Evolutionary conservation across 2,113 vertebrate species (phyloP).

Genomic region (Hippocampus zosterae): DNA sequence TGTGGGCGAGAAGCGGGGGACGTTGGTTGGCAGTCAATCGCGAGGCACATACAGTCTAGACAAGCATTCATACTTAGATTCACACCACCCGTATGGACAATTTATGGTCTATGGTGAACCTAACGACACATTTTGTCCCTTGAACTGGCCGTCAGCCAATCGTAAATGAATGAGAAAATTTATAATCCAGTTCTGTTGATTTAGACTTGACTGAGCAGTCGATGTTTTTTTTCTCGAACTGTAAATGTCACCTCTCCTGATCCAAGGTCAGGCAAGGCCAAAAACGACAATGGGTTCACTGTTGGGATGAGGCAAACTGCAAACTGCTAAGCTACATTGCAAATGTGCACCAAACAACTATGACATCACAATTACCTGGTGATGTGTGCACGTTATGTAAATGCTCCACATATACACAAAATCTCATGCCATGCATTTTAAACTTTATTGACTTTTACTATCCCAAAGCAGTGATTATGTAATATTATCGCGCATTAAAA

Average conservation of each 20-base stretch:
- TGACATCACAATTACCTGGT: slow-evolving; percentile 40
- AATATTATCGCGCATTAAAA: neutral
- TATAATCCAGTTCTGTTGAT: neutral
- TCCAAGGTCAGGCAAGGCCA: neutral
- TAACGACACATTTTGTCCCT: neutral
- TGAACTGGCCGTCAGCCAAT: neutral
- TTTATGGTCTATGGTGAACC: neutral
- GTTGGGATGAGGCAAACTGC: too few relatives aligned
- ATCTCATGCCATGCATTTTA: neutral
- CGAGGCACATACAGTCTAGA: too few relatives aligned
- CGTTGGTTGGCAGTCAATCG: too few relatives aligned
- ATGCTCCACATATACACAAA: slow-evolving; percentile 7
- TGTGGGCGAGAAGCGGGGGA: too few relatives aligned
- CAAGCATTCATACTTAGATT: neutral
- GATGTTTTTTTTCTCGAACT: neutral
- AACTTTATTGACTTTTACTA: neutral
- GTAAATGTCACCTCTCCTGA: neutral
- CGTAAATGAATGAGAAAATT: neutral
- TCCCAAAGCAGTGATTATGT: neutral
- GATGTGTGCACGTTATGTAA: slow-evolving; percentile 8
- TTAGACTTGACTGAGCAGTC: neutral
- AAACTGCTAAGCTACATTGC: too few relatives aligned
- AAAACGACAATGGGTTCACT: neutral
- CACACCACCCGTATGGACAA: neutral
- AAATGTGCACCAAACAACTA: too few relatives aligned